These are phyloP conservation scores for Protophormia terraenovae DNA, from an alignment of 2,888 invertebrate species.

Conservation along the genomic window DNA sequence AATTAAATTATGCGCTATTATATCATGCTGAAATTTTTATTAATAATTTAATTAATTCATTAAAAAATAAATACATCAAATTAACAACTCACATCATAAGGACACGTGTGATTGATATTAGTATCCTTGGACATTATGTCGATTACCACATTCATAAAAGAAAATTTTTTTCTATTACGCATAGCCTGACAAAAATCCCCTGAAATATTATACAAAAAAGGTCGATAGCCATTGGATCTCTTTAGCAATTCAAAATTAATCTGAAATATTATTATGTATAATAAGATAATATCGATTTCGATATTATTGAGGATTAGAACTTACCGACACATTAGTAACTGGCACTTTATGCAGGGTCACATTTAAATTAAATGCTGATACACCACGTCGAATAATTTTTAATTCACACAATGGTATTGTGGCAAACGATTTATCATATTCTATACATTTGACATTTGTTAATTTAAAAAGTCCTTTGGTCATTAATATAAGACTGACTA, in stretches of 20 bases:
- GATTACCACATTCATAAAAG: neutral
- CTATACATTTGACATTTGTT: slow-evolving; percentile 37
- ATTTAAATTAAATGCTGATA: slow-evolving; percentile 4
- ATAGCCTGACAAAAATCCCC: slow-evolving; percentile 46
- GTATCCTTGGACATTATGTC: neutral
- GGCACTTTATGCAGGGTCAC: slow-evolving; percentile 31
- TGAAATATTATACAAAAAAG: slow-evolving; percentile 51
- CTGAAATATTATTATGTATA: neutral
- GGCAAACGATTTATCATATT: slow-evolving; percentile 34
- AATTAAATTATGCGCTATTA: slow-evolving; percentile 45
- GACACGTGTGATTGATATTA: slow-evolving; percentile 62
- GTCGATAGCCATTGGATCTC: slow-evolving; percentile 50
- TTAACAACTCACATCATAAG: slow-evolving; percentile 29
- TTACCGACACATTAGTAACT: slow-evolving; percentile 48
- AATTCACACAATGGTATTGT: slow-evolving; percentile 41
- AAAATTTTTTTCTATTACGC: neutral
- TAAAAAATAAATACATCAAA: neutral
- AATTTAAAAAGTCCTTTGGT: neutral
- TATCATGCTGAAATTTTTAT: slow-evolving; percentile 41
- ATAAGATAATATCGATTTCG: neutral
- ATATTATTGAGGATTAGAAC: no score
- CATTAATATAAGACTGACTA: neutral
- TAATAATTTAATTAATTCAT: neutral
- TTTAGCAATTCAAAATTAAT: neutral
- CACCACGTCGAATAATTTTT: slow-evolving; percentile 22